Conservation (phyloP, 2,888 invertebrate genomes). For the Sphaerophoria taeniata region DNA sequence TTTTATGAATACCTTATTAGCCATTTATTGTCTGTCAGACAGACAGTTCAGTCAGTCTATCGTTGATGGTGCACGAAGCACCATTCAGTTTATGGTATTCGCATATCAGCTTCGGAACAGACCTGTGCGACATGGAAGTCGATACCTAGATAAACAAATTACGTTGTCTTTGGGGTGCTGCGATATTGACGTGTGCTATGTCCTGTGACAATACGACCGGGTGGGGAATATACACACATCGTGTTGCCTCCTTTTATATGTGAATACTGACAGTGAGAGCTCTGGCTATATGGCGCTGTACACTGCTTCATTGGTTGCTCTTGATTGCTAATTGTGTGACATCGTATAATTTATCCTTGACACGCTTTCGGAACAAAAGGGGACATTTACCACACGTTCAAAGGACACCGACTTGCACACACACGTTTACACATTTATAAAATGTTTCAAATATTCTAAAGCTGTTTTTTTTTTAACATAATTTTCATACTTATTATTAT, state of each 20-base stretch:
- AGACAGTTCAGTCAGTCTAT: conserved; percentile 35
- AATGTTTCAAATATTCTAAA: neutral
- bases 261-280: neutral
- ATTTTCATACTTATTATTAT: no score
- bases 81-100: neutral
- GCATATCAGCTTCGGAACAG: neutral
- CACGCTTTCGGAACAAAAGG: conserved; percentile 44
- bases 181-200: conserved; percentile 13
- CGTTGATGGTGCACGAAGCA: conserved; percentile 24
- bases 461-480: no score
- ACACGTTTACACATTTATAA: conserved; percentile 38
- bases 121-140: conserved; percentile 9
- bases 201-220: no score
- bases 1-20: conserved; percentile 74
- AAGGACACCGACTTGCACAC: neutral
- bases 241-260: neutral
- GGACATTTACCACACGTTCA: neutral
- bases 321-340: conserved; percentile 68
- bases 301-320: conserved; percentile 11
- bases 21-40: conserved; percentile 63
- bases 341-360: conserved; percentile 70
- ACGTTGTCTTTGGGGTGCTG: conserved; percentile 54
- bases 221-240: neutral
- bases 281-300: neutral
- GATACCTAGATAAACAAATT: conserved; percentile 59